Conservation (phyloP, 2,888 invertebrate species). For the Drosophila helvetica region DNA sequence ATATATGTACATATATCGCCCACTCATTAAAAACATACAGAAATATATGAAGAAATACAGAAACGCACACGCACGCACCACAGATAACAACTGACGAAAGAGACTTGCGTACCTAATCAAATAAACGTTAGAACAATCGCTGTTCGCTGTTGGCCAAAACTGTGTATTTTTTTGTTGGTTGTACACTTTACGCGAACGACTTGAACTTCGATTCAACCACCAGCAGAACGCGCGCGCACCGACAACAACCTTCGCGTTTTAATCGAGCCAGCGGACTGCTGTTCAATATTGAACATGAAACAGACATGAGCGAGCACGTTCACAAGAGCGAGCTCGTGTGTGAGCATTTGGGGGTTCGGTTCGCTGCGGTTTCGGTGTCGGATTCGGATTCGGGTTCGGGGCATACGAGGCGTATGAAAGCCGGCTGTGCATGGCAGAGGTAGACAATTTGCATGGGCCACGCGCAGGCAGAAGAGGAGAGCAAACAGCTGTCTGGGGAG, state of each 20-base stretch:
- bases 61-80: slow-evolving; percentile 27
- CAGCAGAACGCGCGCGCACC: slow-evolving; percentile 35
- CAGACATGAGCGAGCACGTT: slow-evolving; percentile 32
- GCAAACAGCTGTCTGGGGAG: slow-evolving; percentile 23
- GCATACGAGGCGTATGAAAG: not conserved
- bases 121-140: slow-evolving; percentile 55
- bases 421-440: not conserved
- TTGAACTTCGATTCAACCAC: slow-evolving; percentile 24
- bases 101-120: slow-evolving; percentile 67
- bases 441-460: not conserved
- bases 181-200: slow-evolving; percentile 13
- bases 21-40: slow-evolving; percentile 32
- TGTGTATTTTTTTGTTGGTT: slow-evolving; percentile 7
- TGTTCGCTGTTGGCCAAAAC: slow-evolving; percentile 55
- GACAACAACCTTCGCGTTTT: slow-evolving; percentile 69
- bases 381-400: no score
- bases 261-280: slow-evolving; percentile 73
- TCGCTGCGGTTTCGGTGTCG: no score
- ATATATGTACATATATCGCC: no score
- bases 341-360: not conserved
- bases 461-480: not conserved
- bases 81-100: slow-evolving; percentile 28
- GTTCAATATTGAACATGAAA: slow-evolving; percentile 39
- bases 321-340: slow-evolving; percentile 6
- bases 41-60: slow-evolving; percentile 47